Percentiles rank a stretch among this genome's conserved stretches.
Evolutionary conservation across 1,140 invertebrate genomes (phyloP).

Genomic region (Achroia grisella): DNA sequence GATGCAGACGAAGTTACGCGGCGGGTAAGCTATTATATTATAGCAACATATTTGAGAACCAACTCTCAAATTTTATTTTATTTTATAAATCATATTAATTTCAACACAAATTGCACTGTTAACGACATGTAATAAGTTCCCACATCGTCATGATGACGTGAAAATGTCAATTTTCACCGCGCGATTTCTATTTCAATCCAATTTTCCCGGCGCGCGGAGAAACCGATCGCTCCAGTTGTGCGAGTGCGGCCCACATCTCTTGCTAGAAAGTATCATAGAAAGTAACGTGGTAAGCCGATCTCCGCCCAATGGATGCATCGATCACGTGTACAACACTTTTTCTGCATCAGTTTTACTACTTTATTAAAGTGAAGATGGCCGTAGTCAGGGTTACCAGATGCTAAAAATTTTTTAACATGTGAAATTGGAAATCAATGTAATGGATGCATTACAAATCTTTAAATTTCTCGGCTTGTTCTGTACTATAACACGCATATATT

Average conservation of each 20-base stretch:
- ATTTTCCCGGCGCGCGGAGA: constrained; percentile 66
- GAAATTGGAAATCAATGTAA: too few species aligned
- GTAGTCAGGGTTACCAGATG: constrained; percentile 1
- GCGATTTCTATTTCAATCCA: constrained; percentile 71
- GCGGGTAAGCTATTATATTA: too few species aligned
- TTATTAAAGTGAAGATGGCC: constrained; percentile 6
- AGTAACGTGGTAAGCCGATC: constrained; percentile 64
- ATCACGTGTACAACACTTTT: constrained; percentile 55
- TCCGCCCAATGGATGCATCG: constrained; percentile 54
- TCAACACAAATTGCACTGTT: too few species aligned
- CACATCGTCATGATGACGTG: constrained; percentile 54
- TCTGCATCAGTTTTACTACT: constrained; percentile 32
- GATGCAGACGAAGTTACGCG: too few species aligned
- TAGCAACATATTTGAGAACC: too few species aligned
- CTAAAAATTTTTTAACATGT: too few species aligned
- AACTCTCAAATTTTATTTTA: too few species aligned
- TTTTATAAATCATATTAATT: too few species aligned
- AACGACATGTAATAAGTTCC: constrained; percentile 21
- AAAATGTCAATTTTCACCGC: constrained; percentile 66
- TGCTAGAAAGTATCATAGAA: constrained; percentile 71
- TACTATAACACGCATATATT: too few species aligned
- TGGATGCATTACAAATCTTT: too few species aligned
- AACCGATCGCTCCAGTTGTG: constrained; percentile 71
- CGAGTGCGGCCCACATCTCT: constrained; percentile 67
- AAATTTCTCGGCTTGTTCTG: too few species aligned